Evolutionary conservation across 2,888 invertebrate genomes (phyloP).

Genomic region (Acanthosoma haemorrhoidale): DNA sequence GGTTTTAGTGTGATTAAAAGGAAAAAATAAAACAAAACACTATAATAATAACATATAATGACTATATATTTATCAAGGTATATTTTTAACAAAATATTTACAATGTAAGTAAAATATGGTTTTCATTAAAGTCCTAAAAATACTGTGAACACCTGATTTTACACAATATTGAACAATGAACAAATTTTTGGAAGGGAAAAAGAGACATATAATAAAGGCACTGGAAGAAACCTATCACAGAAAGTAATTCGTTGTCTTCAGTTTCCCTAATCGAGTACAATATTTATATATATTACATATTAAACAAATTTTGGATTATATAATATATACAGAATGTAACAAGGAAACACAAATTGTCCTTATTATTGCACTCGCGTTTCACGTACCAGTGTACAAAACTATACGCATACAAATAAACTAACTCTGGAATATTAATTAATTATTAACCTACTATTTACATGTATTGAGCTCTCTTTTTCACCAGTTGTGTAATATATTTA

Average conservation of each 20-base stretch:
- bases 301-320: no score
- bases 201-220: neutral
- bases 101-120: conserved; percentile 19
- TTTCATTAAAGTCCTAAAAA: conserved; percentile 13
- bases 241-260: conserved; percentile 16
- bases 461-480: neutral
- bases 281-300: neutral
- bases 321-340: neutral
- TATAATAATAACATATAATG: conserved; percentile 1
- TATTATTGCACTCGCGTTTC: neutral
- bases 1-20: neutral
- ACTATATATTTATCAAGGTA: conserved; percentile 19
- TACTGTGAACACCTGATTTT: conserved; percentile 15
- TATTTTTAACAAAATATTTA: conserved; percentile 18
- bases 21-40: neutral
- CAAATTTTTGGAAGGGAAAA: neutral
- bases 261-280: neutral
- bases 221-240: conserved; percentile 25
- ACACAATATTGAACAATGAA: conserved; percentile 4
- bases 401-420: neutral
- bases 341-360: neutral
- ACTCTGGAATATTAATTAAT: conserved; percentile 12
- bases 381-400: neutral
- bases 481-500: neutral
- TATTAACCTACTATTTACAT: conserved; percentile 4